phyloP scores from a whole-genome alignment of 2,113 vertebrate species.

The Syngnathus floridae region DNA sequence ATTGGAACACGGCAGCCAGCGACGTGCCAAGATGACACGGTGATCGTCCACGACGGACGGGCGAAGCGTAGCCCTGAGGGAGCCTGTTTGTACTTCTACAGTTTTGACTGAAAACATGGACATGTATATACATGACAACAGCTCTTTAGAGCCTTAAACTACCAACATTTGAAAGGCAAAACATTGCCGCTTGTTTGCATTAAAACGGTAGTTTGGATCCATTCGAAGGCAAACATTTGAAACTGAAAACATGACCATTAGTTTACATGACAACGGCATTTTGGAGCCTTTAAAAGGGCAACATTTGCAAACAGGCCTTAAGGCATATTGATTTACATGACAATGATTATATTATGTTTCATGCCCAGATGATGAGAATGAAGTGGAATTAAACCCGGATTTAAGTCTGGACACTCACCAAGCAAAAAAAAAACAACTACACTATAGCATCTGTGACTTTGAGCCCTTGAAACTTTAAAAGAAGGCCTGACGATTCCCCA shows the following conservation, averaged over 20 bases:
- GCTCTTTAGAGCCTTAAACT: not conserved
- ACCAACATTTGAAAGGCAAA: not conserved
- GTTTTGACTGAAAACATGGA: not conserved
- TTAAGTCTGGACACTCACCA: no score
- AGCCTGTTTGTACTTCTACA: not conserved
- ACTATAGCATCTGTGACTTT: no score
- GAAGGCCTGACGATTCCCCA: no score
- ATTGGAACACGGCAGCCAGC: constrained; percentile 40
- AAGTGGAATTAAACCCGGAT: no score
- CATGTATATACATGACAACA: not conserved
- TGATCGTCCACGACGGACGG: constrained; percentile 33
- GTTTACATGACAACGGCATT: not conserved
- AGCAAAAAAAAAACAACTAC: no score
- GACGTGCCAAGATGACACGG: constrained; percentile 15
- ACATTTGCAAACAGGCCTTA: not conserved
- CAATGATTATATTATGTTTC: no score
- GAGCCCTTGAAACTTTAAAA: no score
- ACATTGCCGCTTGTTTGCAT: not conserved
- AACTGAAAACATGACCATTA: not conserved
- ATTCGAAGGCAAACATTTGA: not conserved
- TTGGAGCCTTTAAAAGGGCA: not conserved
- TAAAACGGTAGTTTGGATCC: not conserved
- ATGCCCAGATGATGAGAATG: no score
- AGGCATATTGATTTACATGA: not conserved
- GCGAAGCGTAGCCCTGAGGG: constrained; percentile 20